These are phyloP conservation scores for Chaetodon auriga DNA, from an alignment of 2,113 vertebrate genomes.

Conservation along the genomic window DNA sequence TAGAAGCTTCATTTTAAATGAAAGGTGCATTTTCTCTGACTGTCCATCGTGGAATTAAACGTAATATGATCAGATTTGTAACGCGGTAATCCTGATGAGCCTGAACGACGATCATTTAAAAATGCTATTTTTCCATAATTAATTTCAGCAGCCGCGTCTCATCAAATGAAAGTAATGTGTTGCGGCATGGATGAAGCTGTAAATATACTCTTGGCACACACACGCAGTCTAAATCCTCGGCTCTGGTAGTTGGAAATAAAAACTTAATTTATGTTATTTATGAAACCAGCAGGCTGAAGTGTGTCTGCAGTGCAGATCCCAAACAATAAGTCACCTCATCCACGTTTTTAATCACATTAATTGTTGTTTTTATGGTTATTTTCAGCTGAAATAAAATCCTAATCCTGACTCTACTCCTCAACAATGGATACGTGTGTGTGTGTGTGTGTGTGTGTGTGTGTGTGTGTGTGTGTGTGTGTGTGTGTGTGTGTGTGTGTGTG, in stretches of 20 bases:
- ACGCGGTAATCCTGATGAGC: background rate
- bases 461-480: background rate
- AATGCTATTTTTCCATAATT: background rate
- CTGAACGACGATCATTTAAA: background rate
- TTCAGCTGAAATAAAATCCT: background rate
- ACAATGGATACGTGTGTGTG: too few species aligned
- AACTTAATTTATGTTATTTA: background rate
- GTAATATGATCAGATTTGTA: background rate
- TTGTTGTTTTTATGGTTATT: background rate
- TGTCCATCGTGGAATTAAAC: background rate
- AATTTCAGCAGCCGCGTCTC: background rate
- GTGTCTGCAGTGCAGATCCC: background rate
- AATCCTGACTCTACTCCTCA: background rate
- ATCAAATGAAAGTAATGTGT: background rate
- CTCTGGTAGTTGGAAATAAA: background rate
- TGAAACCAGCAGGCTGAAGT: background rate
- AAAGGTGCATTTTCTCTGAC: too few species aligned
- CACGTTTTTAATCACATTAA: conserved; percentile 2
- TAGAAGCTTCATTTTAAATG: background rate
- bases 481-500: background rate
- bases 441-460: conserved; percentile 1
- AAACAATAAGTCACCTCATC: background rate
- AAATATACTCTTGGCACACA: background rate
- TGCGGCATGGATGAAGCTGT: background rate
- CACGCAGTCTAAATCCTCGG: background rate